Evolutionary conservation across 2,888 invertebrate genomes (phyloP), one percentile per base, ranked within the genome.

Genomic region (Acholoe squamosa): DNA sequence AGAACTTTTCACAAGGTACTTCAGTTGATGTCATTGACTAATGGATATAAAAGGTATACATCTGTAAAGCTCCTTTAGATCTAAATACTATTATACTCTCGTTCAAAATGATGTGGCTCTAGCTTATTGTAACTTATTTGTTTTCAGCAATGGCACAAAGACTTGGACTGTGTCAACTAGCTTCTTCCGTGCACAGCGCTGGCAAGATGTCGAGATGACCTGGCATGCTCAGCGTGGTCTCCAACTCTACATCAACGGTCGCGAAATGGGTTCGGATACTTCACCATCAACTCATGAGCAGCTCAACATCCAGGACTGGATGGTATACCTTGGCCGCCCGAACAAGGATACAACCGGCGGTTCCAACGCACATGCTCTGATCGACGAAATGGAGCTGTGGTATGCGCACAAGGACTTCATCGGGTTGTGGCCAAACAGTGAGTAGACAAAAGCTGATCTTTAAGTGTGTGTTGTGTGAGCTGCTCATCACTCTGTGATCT

Each of bases 341-440:
- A 86, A 71, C 28, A 76, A 51, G 10, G 12, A 54, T 3, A 80
- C 22, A 28, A 71, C 56, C 22, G 86, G 51, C 16, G 56, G 51
- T 25, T 12, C 16, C 0, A 31, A 94, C 5, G 93, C 94, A 16
- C 92, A 94, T 80, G 93, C 93, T 28, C 90, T 93, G 67, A 93
- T 94, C n/a, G 95, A 95, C 91, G 95, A 95, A 77, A 91, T 95
- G 7, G 94, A 95, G 91, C 94, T 93, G 91, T 95, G 95, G 94
- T 94, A 94, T 91, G 94, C 95, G 0, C 93, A 94, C 61, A 56
- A 54, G 54, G 56, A 56, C 86, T 86, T 86, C 86, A 86, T 86
- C 86, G 86, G 86, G 25, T 12, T 86, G 31, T 86, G 86, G 86
- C 86, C 86, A 0, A 86, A 86, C 1, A 31, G 86, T 86, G 33